Evolutionary conservation across 2,888 invertebrate genomes (phyloP).

Genomic region (Volucella bombylans): DNA sequence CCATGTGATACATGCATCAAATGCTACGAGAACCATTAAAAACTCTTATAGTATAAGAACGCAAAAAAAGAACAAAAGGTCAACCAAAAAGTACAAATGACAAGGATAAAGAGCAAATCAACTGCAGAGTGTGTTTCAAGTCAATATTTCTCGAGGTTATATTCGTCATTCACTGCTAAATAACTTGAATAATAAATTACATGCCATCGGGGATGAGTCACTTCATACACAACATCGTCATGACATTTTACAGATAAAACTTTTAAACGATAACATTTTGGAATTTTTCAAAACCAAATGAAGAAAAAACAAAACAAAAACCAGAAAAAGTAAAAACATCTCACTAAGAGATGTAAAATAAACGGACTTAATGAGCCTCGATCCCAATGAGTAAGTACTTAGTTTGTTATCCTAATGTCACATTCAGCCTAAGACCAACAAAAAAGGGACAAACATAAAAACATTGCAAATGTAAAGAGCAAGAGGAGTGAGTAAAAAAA

Average conservation of each 20-base stretch:
- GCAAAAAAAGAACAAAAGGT: neutral
- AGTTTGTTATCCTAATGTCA: constrained; percentile 23
- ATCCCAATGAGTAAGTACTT: constrained; percentile 34
- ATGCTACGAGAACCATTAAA: no score
- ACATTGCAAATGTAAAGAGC: neutral
- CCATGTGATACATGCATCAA: no score
- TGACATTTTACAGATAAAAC: constrained; percentile 6
- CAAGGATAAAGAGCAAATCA: constrained; percentile 17
- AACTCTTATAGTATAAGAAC: neutral
- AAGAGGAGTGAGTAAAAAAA: constrained; percentile 2
- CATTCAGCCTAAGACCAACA: constrained; percentile 22
- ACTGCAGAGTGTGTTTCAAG: constrained; percentile 2
- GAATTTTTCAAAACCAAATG: constrained; percentile 1
- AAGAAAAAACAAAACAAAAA: constrained; percentile 25
- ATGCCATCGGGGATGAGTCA: constrained; percentile 32
- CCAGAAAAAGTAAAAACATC: neutral
- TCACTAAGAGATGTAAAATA: neutral
- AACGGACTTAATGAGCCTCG: constrained; percentile 45
- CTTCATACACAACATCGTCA: constrained; percentile 21
- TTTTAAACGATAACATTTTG: constrained; percentile 8
- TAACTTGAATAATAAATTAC: constrained; percentile 42
- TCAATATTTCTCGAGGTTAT: constrained; percentile 8
- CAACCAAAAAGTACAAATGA: constrained; percentile 2
- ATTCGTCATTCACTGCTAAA: constrained; percentile 39
- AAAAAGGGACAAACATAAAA: neutral